Base-by-base conservation (phyloP, 2,113 vertebrate genomes). In the Siniperca chuatsi region DNA sequence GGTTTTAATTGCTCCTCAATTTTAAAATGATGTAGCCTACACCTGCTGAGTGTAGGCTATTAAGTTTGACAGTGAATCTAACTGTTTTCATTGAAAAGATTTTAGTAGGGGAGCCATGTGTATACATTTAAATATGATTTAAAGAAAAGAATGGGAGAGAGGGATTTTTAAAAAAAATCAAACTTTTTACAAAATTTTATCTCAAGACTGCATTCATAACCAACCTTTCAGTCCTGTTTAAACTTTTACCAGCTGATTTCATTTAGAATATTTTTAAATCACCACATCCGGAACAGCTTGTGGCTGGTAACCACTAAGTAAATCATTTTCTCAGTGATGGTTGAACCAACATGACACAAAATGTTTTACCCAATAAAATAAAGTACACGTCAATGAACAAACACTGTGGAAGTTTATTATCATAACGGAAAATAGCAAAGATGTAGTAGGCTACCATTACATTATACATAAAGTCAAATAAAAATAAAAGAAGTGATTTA, bases 391-490 rank as follows among this genome's bases (percentile, higher is more conserved):
- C 1, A 8, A 68, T 29, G 18, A 71, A 61, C 10, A 61, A 76
- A 79, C 25, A 71, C 8, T 4, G 9, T 48, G 25, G 44, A 70
- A 0, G 3, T 82, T 79, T 74, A 76, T 81, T 57, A 44, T 1
- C 2, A 66, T 37, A 35, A 25, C 60, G 42, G 9, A 62, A 79
- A 58, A 73, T 15, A 48, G 18, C 25, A 65, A 66, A 66, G 9
- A 44, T 29, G 2, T 25, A 15, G 25, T 46, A 44, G 35, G 35
- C 35, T 37, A 37, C 35, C 12, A 23, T 37, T 72, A 1, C 11
- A 62, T 72, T 76, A 46, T 68, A 61, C 7, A 82, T 57, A 9
- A 29, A 54, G 37, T 44, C 8, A 62, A 2, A 71, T 35, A 13
- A 11, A 55, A 58, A 57, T 3, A 23, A 37, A n/a, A 68, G 0